Percentiles rank a stretch among this genome's conserved stretches.
These are phyloP conservation scores for Crypturellus undulatus DNA, from an alignment of 2,113 vertebrate genomes.

Conservation along the genomic window DNA sequence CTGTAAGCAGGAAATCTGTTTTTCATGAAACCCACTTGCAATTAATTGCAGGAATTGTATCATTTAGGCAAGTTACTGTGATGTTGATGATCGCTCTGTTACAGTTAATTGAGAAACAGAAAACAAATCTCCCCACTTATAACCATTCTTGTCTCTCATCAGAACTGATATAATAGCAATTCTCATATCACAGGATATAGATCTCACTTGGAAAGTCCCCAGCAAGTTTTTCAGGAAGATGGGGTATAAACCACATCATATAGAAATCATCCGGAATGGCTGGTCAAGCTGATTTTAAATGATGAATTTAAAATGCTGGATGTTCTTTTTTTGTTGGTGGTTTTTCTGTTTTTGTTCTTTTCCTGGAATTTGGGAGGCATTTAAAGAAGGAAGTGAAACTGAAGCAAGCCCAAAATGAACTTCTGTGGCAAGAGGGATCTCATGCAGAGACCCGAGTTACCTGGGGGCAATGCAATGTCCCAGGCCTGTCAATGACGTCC, in stretches of 20 bases:
- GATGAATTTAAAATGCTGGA: too few relatives aligned
- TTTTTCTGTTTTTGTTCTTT: background rate
- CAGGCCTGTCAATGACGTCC: background rate
- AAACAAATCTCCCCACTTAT: background rate
- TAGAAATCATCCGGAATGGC: background rate
- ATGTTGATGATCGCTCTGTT: background rate
- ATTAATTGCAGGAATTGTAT: background rate
- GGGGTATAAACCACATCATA: background rate
- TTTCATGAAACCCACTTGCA: constrained; percentile 14
- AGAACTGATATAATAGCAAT: background rate
- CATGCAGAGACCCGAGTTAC: background rate
- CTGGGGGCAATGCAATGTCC: fast-evolving
- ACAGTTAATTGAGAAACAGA: background rate
- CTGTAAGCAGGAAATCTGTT: background rate
- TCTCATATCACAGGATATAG: background rate
- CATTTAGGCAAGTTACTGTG: background rate
- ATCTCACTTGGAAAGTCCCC: background rate
- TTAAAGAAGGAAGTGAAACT: background rate
- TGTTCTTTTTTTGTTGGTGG: background rate
- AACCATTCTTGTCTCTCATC: background rate
- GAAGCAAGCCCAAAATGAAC: background rate
- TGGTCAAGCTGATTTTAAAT: too few relatives aligned
- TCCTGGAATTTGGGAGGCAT: background rate
- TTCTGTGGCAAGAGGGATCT: background rate
- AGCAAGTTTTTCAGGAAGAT: background rate